phyloP scores from a whole-genome alignment of 2,888 invertebrate genomes.

The Lapara coniferarum region DNA sequence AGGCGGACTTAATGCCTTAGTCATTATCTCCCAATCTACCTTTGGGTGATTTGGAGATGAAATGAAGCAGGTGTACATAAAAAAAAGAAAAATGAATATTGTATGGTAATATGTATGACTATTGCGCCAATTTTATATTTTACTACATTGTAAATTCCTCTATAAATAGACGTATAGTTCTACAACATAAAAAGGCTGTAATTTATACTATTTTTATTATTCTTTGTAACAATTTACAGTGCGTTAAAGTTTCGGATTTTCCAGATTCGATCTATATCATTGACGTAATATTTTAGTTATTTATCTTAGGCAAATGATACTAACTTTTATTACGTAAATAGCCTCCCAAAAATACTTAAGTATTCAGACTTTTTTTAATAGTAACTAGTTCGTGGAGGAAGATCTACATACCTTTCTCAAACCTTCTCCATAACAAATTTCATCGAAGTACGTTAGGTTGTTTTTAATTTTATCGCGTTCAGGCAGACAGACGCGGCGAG shows the following conservation, averaged over 20 bases:
- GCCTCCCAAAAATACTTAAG: not conserved
- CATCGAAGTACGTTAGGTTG: too few species aligned
- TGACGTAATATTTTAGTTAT: not conserved
- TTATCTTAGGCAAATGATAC: not conserved
- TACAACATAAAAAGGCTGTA: not conserved
- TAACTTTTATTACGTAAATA: not conserved
- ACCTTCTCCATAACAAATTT: too few species aligned
- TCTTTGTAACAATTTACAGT: slow-evolving; percentile 1
- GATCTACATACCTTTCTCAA: too few species aligned
- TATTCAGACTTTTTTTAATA: too few species aligned
- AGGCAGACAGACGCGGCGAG: too few species aligned
- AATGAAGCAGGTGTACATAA: too few species aligned
- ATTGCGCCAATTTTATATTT: not conserved
- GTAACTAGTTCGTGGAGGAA: too few species aligned
- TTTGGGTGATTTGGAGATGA: too few species aligned
- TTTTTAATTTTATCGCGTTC: too few species aligned
- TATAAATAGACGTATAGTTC: slow-evolving; percentile 16
- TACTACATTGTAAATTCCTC: slow-evolving; percentile 4
- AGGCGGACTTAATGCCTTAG: too few species aligned
- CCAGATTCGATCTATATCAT: slow-evolving; percentile 14
- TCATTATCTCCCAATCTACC: too few species aligned
- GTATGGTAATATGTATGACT: not conserved
- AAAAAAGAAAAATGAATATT: too few species aligned
- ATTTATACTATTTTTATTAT: slow-evolving; percentile 7
- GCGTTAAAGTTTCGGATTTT: slow-evolving; percentile 21